A percentile compares a stretch with the other conserved stretches of the same genome.
Conservation (phyloP, 2,797 vertebrate species). For the Ctenochaetus hawaiiensis region DNA sequence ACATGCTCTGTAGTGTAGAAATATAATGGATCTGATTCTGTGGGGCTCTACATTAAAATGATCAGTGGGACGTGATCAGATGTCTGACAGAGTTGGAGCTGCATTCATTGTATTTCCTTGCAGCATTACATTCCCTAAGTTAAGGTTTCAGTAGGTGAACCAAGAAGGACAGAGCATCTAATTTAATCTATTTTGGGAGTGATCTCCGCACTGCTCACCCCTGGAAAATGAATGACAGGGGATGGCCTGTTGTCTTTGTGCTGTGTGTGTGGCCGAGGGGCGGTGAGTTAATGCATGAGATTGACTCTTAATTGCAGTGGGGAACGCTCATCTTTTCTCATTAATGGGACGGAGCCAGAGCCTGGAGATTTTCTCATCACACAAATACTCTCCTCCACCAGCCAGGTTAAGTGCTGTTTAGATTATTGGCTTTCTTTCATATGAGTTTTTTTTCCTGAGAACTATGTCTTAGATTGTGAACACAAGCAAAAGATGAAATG, state of each 20-base stretch:
- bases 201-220: conserved; percentile 71
- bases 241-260: conserved; percentile 81
- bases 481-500: conserved; percentile 62
- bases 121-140: conserved; percentile 72
- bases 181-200: conserved; percentile 78
- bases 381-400: conserved; percentile 71
- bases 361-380: conserved; percentile 81
- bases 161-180: conserved; percentile 71
- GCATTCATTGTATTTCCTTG: conserved; percentile 58
- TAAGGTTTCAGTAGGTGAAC: conserved; percentile 84
- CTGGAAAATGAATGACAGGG: conserved; percentile 79
- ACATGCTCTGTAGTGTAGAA: background rate
- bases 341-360: conserved; percentile 82
- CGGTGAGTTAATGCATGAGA: conserved; percentile 83
- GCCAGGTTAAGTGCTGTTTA: conserved; percentile 82
- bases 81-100: conserved; percentile 36
- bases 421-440: conserved; percentile 73
- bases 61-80: conserved; percentile 35
- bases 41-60: background rate
- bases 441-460: conserved; percentile 50
- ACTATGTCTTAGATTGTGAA: conserved; percentile 66
- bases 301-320: conserved; percentile 86
- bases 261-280: conserved; percentile 85
- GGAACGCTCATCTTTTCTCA: conserved; percentile 86
- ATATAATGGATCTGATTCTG: background rate